Evolutionary conservation across 2,888 invertebrate genomes (phyloP).

Genomic region (Trissolcus brochymenae): DNA sequence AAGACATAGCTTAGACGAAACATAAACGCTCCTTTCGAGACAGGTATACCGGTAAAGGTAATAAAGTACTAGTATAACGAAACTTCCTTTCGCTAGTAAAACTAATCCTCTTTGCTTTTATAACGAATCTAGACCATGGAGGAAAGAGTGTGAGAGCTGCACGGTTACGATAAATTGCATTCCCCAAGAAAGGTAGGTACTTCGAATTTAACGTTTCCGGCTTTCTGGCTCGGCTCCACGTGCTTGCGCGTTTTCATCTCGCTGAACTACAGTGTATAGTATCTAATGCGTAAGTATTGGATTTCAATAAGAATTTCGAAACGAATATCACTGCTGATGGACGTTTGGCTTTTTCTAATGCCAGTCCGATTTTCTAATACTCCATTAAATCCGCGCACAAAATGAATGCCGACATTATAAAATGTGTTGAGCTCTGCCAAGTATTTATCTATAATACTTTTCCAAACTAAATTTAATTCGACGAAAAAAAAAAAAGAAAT

Average conservation of each 20-base stretch:
- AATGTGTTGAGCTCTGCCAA: constrained; percentile 15
- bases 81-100: constrained; percentile 59
- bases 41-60: constrained; percentile 55
- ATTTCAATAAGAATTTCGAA: constrained; percentile 69
- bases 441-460: constrained; percentile 11
- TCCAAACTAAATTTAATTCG: too few relatives aligned
- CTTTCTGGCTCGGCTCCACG: constrained; percentile 71
- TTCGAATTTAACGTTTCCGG: constrained; percentile 70
- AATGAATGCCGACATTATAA: constrained; percentile 38
- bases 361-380: constrained; percentile 54
- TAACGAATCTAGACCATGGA: constrained; percentile 47
- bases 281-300: constrained; percentile 65
- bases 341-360: constrained; percentile 59
- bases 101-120: constrained; percentile 60
- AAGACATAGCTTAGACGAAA: constrained; percentile 58
- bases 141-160: constrained; percentile 58
- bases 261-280: constrained; percentile 48
- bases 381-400: constrained; percentile 57
- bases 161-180: constrained; percentile 71
- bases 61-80: constrained; percentile 59
- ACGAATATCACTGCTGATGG: constrained; percentile 62
- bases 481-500: too few relatives aligned
- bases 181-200: constrained; percentile 64
- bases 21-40: constrained; percentile 47
- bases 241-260: constrained; percentile 58